phyloP scores from a whole-genome alignment of 2,797 vertebrate species.

The Sardinella longiceps region DNA sequence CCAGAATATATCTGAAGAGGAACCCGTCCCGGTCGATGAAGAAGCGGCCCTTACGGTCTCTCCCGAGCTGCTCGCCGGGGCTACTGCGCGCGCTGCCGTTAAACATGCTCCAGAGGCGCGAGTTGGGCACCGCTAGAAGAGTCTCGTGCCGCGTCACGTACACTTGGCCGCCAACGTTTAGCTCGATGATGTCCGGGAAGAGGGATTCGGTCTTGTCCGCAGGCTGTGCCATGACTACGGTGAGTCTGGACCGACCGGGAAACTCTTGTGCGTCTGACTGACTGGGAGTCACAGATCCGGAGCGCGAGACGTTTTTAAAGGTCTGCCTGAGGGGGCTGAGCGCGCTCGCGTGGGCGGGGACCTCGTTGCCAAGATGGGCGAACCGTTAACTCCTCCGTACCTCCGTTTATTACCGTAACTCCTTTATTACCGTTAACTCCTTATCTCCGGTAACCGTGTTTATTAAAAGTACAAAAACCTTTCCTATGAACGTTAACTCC shows the following conservation, averaged over 20 bases:
- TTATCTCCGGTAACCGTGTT: slow-evolving; percentile 35
- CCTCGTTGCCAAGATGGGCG: slow-evolving; percentile 32
- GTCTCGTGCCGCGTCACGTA: slow-evolving; percentile 90
- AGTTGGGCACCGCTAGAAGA: slow-evolving; percentile 80
- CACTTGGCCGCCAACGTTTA: slow-evolving; percentile 93
- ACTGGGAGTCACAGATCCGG: neutral
- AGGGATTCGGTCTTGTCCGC: slow-evolving; percentile 72
- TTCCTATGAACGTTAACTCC: too few relatives aligned
- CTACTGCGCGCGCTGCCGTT: slow-evolving; percentile 71
- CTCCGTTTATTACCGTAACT: neutral
- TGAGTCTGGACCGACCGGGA: too few relatives aligned
- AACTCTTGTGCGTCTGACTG: too few relatives aligned
- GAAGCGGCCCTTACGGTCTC: slow-evolving; percentile 89
- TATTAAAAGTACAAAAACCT: neutral
- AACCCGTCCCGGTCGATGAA: slow-evolving; percentile 94
- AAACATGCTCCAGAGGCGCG: slow-evolving; percentile 88
- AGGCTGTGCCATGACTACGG: slow-evolving; percentile 51
- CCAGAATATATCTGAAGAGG: slow-evolving; percentile 90
- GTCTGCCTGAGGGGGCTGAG: slow-evolving; percentile 52
- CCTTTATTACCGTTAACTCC: slow-evolving; percentile 53
- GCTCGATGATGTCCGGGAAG: slow-evolving; percentile 87
- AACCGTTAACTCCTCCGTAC: slow-evolving; percentile 58
- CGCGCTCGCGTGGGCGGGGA: slow-evolving; percentile 54
- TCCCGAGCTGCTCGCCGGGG: slow-evolving; percentile 73
- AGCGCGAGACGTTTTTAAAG: slow-evolving; percentile 32